Conservation (phyloP, 30 jellyfish, hydroid and myxozoan species). For the Chironex yamaguchii region DNA sequence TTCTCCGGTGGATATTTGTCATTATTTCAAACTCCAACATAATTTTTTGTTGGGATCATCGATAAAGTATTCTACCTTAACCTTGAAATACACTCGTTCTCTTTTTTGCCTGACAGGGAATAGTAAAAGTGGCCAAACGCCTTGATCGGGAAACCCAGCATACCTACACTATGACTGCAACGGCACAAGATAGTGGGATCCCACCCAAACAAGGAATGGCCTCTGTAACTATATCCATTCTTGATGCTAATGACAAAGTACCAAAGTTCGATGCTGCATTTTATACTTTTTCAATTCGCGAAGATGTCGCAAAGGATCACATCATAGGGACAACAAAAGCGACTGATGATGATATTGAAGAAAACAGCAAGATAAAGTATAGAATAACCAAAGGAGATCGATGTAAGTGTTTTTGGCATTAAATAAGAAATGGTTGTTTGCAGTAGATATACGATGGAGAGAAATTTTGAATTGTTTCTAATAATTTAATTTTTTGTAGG, state of each 20-base stretch:
- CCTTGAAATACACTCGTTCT: constrained; percentile 18
- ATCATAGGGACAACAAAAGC: constrained; percentile 31
- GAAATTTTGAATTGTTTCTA: no score
- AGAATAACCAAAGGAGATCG: neutral
- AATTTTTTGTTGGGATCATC: no score
- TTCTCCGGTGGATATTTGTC: no score
- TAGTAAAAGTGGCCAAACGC: neutral
- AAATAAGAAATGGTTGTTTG: no score
- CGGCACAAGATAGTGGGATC: constrained; percentile 72
- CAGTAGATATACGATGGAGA: no score
- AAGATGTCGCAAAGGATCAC: neutral
- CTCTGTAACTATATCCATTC: constrained; percentile 25
- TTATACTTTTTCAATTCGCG: neutral
- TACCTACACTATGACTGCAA: constrained; percentile 17
- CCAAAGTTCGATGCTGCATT: constrained; percentile 8
- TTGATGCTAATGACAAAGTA: constrained; percentile 20
- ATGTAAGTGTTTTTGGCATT: neutral
- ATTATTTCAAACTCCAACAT: no score
- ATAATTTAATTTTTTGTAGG: no score
- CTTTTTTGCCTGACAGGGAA: constrained; percentile 70
- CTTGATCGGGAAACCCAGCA: constrained; percentile 64
- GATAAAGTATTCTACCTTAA: no score
- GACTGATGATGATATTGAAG: constrained; percentile 60
- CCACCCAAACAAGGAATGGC: constrained; percentile 43
- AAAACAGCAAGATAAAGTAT: constrained; percentile 57